phyloP scores from a whole-genome alignment of 2,888 invertebrate species.

The Macaria notata region DNA sequence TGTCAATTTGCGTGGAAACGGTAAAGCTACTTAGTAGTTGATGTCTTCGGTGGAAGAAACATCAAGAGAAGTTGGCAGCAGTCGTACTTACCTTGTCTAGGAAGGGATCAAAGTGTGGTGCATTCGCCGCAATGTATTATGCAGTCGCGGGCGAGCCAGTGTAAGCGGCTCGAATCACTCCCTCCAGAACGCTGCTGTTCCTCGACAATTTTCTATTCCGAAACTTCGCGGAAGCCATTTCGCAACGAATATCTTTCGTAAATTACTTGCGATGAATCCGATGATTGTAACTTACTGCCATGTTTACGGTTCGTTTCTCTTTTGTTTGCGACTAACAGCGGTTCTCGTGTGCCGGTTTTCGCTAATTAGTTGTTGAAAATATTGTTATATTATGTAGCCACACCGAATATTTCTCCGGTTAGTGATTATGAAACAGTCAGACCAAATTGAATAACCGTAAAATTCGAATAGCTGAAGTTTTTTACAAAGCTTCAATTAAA shows the following conservation, averaged over 20 bases:
- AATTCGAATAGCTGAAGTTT: slow-evolving; percentile 21
- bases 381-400: slow-evolving; percentile 21
- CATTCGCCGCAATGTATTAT: slow-evolving; percentile 80
- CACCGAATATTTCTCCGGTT: slow-evolving; percentile 7
- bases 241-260: slow-evolving; percentile 58
- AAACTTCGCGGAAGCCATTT: slow-evolving; percentile 62
- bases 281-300: slow-evolving; percentile 55
- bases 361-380: slow-evolving; percentile 31
- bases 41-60: slow-evolving; percentile 69
- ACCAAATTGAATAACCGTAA: slow-evolving; percentile 23
- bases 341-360: slow-evolving; percentile 24
- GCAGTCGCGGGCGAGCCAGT: slow-evolving; percentile 68
- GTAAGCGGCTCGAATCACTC: slow-evolving; percentile 77
- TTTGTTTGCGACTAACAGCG: slow-evolving; percentile 28
- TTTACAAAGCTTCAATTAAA: slow-evolving; percentile 31
- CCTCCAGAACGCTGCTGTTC: slow-evolving; percentile 60
- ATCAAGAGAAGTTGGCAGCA: slow-evolving; percentile 72
- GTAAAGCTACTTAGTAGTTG: slow-evolving; percentile 70
- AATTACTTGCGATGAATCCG: slow-evolving; percentile 60
- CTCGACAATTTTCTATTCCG: slow-evolving; percentile 65
- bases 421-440: slow-evolving; percentile 17
- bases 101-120: slow-evolving; percentile 79
- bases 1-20: slow-evolving; percentile 71
- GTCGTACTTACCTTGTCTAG: slow-evolving; percentile 79
- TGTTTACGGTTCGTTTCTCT: slow-evolving; percentile 41